Evolutionary conservation across 2,113 vertebrate genomes (phyloP).

Genomic region (Dissostichus mawsoni): DNA sequence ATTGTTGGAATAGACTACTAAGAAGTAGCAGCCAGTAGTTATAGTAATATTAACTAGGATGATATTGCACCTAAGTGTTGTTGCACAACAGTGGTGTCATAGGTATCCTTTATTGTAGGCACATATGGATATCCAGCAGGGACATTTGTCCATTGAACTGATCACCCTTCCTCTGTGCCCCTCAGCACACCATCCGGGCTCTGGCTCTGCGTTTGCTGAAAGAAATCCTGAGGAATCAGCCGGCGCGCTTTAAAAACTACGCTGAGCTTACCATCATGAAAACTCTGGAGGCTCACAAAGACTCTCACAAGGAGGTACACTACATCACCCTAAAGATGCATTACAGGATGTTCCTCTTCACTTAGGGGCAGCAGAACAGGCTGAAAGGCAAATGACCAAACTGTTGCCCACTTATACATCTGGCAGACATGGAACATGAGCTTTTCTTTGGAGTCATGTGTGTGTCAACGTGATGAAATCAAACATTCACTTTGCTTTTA

Average conservation of each 20-base stretch:
- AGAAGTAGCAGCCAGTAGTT: no score
- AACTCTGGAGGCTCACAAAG: conserved; percentile 98
- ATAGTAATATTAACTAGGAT: no score
- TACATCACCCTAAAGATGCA: background rate
- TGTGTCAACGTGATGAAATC: background rate
- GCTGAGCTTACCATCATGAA: conserved; percentile 99
- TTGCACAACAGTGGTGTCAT: no score
- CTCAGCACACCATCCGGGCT: conserved; percentile 94
- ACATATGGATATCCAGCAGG: background rate
- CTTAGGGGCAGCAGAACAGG: background rate
- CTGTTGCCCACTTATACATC: background rate
- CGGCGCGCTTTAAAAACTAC: conserved; percentile 97
- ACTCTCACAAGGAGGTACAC: conserved; percentile 96
- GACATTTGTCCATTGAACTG: background rate
- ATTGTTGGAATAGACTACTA: no score
- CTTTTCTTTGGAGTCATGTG: background rate
- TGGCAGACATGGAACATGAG: background rate
- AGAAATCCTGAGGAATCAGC: conserved; percentile 97
- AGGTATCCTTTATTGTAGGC: no score
- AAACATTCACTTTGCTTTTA: background rate
- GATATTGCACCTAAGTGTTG: no score
- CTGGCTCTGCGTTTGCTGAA: conserved; percentile 94
- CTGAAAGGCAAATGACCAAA: background rate
- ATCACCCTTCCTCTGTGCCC: background rate
- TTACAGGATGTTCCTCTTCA: no score